Percentiles rank a stretch among this genome's conserved stretches.
Evolutionary conservation across 2,888 invertebrate genomes (phyloP).

Genomic region (Drosophila rubida): DNA sequence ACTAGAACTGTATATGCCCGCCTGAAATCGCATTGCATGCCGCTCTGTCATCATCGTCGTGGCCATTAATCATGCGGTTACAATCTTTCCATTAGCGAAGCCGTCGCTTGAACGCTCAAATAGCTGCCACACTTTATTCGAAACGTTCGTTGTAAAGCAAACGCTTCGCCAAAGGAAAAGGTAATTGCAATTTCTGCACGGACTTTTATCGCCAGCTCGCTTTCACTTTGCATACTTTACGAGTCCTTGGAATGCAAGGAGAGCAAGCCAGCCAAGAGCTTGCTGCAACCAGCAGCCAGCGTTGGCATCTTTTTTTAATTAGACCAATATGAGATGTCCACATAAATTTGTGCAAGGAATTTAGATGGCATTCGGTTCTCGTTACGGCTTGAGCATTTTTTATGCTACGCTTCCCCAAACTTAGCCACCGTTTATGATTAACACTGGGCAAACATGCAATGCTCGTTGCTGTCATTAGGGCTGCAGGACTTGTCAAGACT

Average conservation of each 20-base stretch:
- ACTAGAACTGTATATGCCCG: background rate
- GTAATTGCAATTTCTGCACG: slow-evolving; percentile 54
- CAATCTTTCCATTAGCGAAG: slow-evolving; percentile 67
- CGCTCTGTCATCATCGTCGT: slow-evolving; percentile 55
- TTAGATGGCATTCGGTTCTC: slow-evolving; percentile 21
- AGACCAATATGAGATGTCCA: slow-evolving; percentile 57
- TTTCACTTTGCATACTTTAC: slow-evolving; percentile 26
- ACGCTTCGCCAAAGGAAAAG: slow-evolving; percentile 31
- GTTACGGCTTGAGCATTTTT: slow-evolving; percentile 16
- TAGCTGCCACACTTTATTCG: slow-evolving; percentile 64
- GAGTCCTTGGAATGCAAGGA: slow-evolving; percentile 23
- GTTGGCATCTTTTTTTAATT: slow-evolving; percentile 48
- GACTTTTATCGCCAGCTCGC: slow-evolving; percentile 49
- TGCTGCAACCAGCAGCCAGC: no score
- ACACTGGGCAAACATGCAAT: slow-evolving; percentile 74
- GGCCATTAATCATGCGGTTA: slow-evolving; percentile 63
- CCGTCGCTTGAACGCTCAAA: slow-evolving; percentile 45
- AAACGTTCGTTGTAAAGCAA: slow-evolving; percentile 39
- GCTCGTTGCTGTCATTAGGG: slow-evolving; percentile 69
- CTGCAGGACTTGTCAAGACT: slow-evolving; percentile 33
- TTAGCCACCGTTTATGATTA: slow-evolving; percentile 68
- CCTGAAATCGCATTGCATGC: slow-evolving; percentile 51
- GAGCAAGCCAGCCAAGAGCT: slow-evolving; percentile 1
- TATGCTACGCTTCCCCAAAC: slow-evolving; percentile 31
- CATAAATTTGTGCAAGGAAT: slow-evolving; percentile 62